Evolutionary conservation across 2,113 vertebrate species (phyloP).

Genomic region (Syngnathus floridae): DNA sequence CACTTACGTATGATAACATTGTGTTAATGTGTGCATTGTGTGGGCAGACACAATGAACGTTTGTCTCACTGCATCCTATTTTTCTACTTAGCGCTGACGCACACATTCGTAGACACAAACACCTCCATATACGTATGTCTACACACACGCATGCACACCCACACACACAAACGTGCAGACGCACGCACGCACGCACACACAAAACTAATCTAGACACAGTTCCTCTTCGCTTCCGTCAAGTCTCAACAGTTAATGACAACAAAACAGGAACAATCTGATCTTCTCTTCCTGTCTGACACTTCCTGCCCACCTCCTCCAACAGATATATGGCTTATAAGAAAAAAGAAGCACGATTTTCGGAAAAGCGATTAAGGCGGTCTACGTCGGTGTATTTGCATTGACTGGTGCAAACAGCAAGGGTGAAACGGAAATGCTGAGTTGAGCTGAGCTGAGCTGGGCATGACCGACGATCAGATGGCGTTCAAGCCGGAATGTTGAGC

Average conservation of each 20-base stretch:
- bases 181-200: constrained; percentile 9
- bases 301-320: constrained; percentile 34
- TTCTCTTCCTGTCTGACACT: constrained; percentile 69
- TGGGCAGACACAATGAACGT: constrained; percentile 54
- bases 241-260: constrained; percentile 62
- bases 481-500: too few species aligned
- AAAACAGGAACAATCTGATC: constrained; percentile 93
- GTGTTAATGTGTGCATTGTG: constrained; percentile 41
- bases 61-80: constrained; percentile 63
- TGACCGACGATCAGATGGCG: too few species aligned
- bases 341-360: background rate
- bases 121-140: constrained; percentile 8
- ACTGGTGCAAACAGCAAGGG: too few species aligned
- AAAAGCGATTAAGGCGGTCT: background rate
- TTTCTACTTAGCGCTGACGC: constrained; percentile 47
- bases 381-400: background rate
- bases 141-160: constrained; percentile 13
- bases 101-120: constrained; percentile 17
- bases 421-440: too few species aligned
- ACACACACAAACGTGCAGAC: constrained; percentile 9
- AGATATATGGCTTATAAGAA: background rate
- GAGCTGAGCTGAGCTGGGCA: too few species aligned
- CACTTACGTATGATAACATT: constrained; percentile 35
- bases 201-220: constrained; percentile 30
- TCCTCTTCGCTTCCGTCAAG: constrained; percentile 58